Evolutionary conservation across 2,888 invertebrate genomes (phyloP), one percentile per base, ranked within the genome.

Genomic region (Drosophila vallismaia): DNA sequence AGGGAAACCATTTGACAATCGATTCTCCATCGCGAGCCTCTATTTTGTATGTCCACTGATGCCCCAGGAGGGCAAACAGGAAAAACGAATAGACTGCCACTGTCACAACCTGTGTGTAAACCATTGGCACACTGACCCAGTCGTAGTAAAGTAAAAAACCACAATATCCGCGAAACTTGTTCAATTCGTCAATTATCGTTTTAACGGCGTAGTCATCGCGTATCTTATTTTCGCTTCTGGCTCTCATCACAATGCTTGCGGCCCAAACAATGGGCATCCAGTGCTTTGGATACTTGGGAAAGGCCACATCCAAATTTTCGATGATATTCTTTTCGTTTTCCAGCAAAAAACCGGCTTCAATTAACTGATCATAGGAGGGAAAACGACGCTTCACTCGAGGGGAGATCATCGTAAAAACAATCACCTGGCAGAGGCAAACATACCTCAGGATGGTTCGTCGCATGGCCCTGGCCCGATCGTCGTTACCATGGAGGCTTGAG

Each of bases 211-310:
- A 97, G 91, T 98, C 98, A 81, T 97, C 97, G 54, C 97, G 93
- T 87, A 97, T 96, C 82, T 96, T 93, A 9, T 96, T 97, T 91
- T 97, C 97, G 88, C 96, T 96, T 4, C 97, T 93, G 1, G 97
- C 97, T 71, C 97, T 93, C 1, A 96, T 96, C 69, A 97, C 95
- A 80, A 97, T 96, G 89, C 96, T 96, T 0, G 96, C 95, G 0
- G 97, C 97, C 97, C 97, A 97, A 8, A 97, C 96, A 76, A 97
- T 95, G 4, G 97, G 97, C 89, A 97, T 89, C 97, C 97, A 97
- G 90, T 97, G 96, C 89, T 97, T 97, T 12, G 96, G 95, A 63
- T 96, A 95, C 72, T 95, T 94, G 0, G 96, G 96, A 89, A 96
- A 96, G 86, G 96, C 95, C 26, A 92, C 90, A 89, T 97, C 95